phyloP scores from a whole-genome alignment of 2,797 vertebrate genomes.

The Cryptoblepharus egeriae region DNA sequence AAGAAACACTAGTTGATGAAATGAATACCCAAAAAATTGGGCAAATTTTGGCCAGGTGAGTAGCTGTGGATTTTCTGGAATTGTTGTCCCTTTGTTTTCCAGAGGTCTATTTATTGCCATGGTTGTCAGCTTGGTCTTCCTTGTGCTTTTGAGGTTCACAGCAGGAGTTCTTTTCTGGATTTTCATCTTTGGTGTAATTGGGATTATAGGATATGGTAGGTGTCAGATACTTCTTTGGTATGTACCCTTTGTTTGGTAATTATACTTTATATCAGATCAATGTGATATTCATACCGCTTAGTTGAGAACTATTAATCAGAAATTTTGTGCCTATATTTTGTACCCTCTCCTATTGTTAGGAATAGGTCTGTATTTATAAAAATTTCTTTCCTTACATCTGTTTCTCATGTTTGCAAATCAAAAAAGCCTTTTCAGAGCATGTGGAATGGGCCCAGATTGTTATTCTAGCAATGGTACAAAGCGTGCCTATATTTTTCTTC shows the following conservation, averaged over 20 bases:
- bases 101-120: slow-evolving; percentile 91
- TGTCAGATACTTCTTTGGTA: slow-evolving; percentile 33
- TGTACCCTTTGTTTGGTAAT: not conserved
- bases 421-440: not conserved
- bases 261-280: slow-evolving; percentile 16
- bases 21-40: not conserved
- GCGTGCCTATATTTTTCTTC: not conserved
- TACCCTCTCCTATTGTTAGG: not conserved
- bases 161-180: slow-evolving; percentile 92
- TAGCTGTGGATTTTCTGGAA: not conserved
- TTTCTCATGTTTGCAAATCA: not conserved
- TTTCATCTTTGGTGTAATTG: slow-evolving; percentile 87
- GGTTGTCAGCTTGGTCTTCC: slow-evolving; percentile 90
- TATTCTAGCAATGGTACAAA: not conserved
- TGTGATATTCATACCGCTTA: slow-evolving; percentile 15
- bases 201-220: slow-evolving; percentile 88
- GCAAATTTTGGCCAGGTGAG: not conserved
- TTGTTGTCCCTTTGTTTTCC: slow-evolving; percentile 55
- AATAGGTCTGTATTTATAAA: not conserved
- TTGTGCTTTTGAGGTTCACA: slow-evolving; percentile 90
- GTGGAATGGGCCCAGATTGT: not conserved
- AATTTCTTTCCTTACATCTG: not conserved
- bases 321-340: not conserved
- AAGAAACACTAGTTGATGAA: not conserved
- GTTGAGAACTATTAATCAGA: not conserved